Evolutionary conservation across 2,113 vertebrate species (phyloP).

Genomic region (Aptenodytes patagonicus): DNA sequence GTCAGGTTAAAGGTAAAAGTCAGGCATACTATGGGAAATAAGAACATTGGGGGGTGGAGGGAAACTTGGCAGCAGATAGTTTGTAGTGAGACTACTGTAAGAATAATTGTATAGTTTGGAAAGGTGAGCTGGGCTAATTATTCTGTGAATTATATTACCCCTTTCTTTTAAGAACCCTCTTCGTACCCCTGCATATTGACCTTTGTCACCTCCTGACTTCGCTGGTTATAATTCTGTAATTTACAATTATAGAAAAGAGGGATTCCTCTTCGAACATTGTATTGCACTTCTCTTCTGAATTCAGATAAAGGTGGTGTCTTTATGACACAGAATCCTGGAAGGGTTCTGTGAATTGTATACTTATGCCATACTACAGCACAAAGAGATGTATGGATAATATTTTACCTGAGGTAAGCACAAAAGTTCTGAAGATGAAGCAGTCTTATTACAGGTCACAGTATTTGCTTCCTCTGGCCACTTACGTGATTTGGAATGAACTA

Average conservation of each 20-base stretch:
- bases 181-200: not conserved
- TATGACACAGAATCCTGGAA: not conserved
- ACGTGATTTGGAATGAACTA: not conserved
- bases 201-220: not conserved
- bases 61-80: not conserved
- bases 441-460: not conserved
- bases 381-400: not conserved
- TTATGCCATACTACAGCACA: not conserved
- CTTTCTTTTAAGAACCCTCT: not conserved
- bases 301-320: not conserved
- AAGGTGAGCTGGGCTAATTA: not conserved
- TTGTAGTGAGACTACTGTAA: not conserved
- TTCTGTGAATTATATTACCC: not conserved
- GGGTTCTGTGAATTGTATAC: not conserved
- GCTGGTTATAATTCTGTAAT: not conserved
- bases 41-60: not conserved
- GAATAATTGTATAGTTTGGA: not conserved
- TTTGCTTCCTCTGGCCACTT: not conserved
- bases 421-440: not conserved
- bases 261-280: not conserved
- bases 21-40: not conserved
- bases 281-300: not conserved
- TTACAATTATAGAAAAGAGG: not conserved
- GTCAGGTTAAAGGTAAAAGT: not conserved
- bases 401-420: not conserved